Evolutionary conservation across 2,888 invertebrate genomes (phyloP).

Genomic region (Pandemis cinnamomeana): DNA sequence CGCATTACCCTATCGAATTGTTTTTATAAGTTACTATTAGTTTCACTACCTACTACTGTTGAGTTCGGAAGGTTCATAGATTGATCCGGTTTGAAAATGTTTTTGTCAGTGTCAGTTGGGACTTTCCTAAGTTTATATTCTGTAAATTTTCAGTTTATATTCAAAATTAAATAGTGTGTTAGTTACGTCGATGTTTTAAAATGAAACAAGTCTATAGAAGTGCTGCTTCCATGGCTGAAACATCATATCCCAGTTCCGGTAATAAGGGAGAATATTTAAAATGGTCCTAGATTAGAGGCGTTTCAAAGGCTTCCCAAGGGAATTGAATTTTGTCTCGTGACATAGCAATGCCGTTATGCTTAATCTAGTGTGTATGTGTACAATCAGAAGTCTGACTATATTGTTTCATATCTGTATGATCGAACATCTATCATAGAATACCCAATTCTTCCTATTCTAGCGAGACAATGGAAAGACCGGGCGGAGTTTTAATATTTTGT

Average conservation of each 20-base stretch:
- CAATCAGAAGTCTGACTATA: too few relatives aligned
- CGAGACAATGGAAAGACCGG: too few relatives aligned
- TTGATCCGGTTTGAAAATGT: conserved; percentile 23
- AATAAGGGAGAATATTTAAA: conserved; percentile 3
- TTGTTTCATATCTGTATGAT: too few relatives aligned
- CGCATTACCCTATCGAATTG: neutral
- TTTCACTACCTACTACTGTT: neutral
- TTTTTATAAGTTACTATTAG: neutral
- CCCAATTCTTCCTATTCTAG: too few relatives aligned
- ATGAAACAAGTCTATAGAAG: conserved; percentile 9
- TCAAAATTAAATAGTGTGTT: conserved; percentile 34
- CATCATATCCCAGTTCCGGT: conserved; percentile 30
- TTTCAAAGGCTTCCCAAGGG: neutral
- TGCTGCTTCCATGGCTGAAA: conserved; percentile 7
- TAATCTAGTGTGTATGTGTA: too few relatives aligned
- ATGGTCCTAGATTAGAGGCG: neutral
- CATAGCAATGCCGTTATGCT: too few relatives aligned
- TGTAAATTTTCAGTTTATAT: conserved; percentile 6
- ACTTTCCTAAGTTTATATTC: conserved; percentile 1
- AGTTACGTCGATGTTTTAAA: conserved; percentile 13
- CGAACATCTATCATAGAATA: too few relatives aligned
- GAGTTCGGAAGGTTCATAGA: conserved; percentile 32
- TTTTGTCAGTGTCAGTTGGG: conserved; percentile 34
- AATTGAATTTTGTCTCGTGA: neutral
- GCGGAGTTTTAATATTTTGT: neutral